phyloP scores from a whole-genome alignment of 2,113 vertebrate genomes.

The Charadrius vociferus region DNA sequence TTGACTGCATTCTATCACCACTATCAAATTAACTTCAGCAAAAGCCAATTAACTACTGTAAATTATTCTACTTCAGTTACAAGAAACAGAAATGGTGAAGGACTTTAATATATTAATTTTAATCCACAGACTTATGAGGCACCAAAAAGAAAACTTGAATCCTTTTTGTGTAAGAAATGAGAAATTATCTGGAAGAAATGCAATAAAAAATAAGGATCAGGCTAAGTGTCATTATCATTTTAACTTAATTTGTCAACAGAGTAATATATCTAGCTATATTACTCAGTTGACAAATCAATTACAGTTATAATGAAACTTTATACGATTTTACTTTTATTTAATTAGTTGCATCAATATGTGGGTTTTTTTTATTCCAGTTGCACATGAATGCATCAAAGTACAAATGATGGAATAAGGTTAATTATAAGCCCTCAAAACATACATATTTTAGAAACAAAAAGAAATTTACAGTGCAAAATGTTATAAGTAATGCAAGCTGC shows the following conservation, averaged over 20 bases:
- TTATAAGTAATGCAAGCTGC: slow-evolving; percentile 45
- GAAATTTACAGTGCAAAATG: slow-evolving; percentile 34
- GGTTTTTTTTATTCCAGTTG: slow-evolving; percentile 30
- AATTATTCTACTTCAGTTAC: slow-evolving; percentile 78
- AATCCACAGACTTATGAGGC: slow-evolving; percentile 48
- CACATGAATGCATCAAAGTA: slow-evolving; percentile 67
- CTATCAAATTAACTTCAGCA: slow-evolving; percentile 76
- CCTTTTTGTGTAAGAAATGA: slow-evolving; percentile 37
- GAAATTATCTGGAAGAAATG: slow-evolving; percentile 69
- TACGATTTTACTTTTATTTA: slow-evolving; percentile 75
- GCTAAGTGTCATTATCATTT: slow-evolving; percentile 66
- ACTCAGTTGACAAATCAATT: slow-evolving; percentile 74
- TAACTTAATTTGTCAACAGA: slow-evolving; percentile 76
- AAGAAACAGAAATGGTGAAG: slow-evolving; percentile 66
- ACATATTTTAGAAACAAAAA: slow-evolving; percentile 54
- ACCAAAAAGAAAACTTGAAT: slow-evolving; percentile 37
- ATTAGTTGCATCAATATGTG: slow-evolving; percentile 72
- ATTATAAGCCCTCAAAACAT: slow-evolving; percentile 45
- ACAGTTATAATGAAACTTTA: slow-evolving; percentile 75
- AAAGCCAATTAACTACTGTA: slow-evolving; percentile 74
- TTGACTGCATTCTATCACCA: slow-evolving; percentile 54
- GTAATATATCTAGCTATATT: slow-evolving; percentile 68
- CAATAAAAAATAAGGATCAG: slow-evolving; percentile 68
- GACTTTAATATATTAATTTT: slow-evolving; percentile 64
- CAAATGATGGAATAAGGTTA: slow-evolving; percentile 74